Conservation (phyloP, 2,797 vertebrate genomes). For the Sandelia bainsii region DNA sequence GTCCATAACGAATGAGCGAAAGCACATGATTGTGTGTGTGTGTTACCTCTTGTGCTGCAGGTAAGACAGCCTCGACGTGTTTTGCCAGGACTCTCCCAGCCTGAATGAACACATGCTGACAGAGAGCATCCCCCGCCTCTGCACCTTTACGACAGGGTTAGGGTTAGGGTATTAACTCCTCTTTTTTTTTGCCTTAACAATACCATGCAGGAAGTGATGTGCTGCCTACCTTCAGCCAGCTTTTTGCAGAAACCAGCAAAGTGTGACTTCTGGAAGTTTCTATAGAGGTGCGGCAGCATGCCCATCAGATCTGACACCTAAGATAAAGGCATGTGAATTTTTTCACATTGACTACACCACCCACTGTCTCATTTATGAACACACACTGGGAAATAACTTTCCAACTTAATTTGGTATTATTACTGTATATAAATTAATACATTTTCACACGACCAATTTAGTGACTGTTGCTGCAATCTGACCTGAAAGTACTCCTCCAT, state of each 20-base stretch:
- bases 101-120: conserved; percentile 82
- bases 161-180: no score
- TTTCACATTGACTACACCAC: no score
- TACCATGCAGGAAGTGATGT: neutral
- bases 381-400: no score
- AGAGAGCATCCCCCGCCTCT: conserved; percentile 85
- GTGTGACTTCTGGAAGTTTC: conserved; percentile 90
- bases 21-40: neutral
- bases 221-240: conserved; percentile 86
- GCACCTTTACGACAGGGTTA: conserved; percentile 89
- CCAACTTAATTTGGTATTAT: neutral
- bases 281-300: conserved; percentile 92
- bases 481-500: conserved; percentile 94
- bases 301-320: conserved; percentile 90
- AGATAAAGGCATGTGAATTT: neutral
- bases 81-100: conserved; percentile 88
- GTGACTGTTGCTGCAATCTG: neutral
- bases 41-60: conserved; percentile 85
- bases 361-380: neutral
- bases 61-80: conserved; percentile 89
- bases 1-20: neutral
- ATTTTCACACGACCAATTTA: neutral
- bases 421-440: neutral
- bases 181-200: neutral
- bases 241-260: conserved; percentile 93